Base-by-base conservation (phyloP, 1,140 invertebrate genomes). In the Drosophila chauvacae region DNA sequence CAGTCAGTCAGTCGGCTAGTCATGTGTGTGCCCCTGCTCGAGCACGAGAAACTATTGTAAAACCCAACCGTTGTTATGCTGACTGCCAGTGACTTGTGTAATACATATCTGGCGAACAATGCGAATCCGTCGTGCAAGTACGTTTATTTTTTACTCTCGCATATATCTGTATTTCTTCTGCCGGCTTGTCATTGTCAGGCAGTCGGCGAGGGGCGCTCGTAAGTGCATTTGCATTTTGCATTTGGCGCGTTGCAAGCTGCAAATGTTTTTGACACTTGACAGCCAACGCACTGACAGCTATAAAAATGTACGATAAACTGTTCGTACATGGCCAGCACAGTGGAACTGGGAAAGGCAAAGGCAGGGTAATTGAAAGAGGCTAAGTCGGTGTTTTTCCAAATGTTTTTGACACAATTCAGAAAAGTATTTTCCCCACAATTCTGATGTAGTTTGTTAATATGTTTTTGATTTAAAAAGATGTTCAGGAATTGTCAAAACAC, bases 231-330 rank as follows among this genome's bases (percentile, higher is more conserved):
- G 76, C 82, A 82, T 86, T 82, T 87, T 87, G 53, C 41, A 71
- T 72, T 59, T 60, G 48, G 77, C 68, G 60, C 74, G 76, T 59
- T 77, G 75, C 76, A 79, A 60, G 79, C 60, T 88, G 76, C 69
- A 83, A 84, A 87, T 87, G 80, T 69, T 88, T 88, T 74, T 88
- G 84, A 88, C 84, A 88, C 85, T 84, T 88, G 84, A 88, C 85
- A 84, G 80, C 69, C 80, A 68, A 81, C 65, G 79, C 73, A 90
- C 72, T 88, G 84, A 88, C 84, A 88, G 77, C 84, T 74, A 80
- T 84, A 90, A 88, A 87, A 88, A 74, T 77, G 79, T 55, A 69
- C 50, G 77, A 73, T 72, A 77, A 77, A 77, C 74, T 65, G 56
- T 75, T 44, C 48, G 45, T 75, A 75, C 71, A 75, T 75, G 63